A percentile compares a stretch with the other conserved stretches of the same genome.
Conservation (phyloP, 2,113 vertebrate genomes). For the Microcebus griseorufus region DNA sequence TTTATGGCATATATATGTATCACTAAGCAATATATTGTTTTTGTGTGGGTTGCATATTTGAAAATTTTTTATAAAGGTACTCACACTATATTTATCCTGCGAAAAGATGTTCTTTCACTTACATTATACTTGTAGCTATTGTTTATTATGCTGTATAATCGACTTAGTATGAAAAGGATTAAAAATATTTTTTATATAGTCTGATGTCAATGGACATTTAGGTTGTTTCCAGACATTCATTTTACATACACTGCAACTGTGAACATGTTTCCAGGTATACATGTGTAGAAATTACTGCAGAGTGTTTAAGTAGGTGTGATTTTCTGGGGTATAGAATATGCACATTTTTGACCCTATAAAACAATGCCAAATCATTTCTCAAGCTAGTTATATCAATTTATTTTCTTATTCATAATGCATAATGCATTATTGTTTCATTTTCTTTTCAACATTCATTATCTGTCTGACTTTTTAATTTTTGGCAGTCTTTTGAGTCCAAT, state of each 20-base stretch:
- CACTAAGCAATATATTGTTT: neutral
- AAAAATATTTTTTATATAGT: neutral
- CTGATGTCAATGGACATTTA: neutral
- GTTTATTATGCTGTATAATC: neutral
- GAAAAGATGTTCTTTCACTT: neutral
- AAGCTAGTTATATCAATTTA: conserved; percentile 20
- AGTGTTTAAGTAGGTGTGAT: neutral
- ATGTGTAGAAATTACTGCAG: neutral
- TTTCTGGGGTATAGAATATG: neutral
- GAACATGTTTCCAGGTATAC: neutral
- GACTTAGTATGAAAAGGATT: neutral
- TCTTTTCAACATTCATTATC: conserved; percentile 25
- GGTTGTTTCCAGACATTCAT: neutral
- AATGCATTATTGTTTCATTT: neutral
- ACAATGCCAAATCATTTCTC: conserved; percentile 32
- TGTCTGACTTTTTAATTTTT: conserved; percentile 17
- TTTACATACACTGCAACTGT: neutral
- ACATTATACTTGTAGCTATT: neutral
- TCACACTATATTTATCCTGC: neutral
- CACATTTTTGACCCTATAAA: conserved; percentile 10
- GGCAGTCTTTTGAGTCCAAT: neutral
- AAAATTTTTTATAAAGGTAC: neutral
- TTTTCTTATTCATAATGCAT: neutral
- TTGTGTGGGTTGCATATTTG: neutral
- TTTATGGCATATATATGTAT: neutral